A percentile compares a stretch with the other conserved stretches of the same genome.
These are phyloP conservation scores for Orthonyx spaldingii DNA, from an alignment of 2,113 vertebrate genomes.

Conservation along the genomic window DNA sequence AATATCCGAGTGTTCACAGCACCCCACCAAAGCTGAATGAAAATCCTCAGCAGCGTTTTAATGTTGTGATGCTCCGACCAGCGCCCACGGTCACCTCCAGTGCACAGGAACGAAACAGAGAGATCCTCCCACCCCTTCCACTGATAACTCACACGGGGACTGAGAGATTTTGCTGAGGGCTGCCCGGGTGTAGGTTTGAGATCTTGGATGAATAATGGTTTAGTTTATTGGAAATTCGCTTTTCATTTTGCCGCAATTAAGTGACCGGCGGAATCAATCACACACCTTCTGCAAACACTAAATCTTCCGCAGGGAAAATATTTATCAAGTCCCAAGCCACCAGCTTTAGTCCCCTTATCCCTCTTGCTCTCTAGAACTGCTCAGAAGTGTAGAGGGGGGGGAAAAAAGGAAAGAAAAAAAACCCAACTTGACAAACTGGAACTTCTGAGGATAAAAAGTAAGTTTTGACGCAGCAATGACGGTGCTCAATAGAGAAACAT, in stretches of 20 bases:
- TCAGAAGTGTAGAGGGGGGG: accelerated
- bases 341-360: slow-evolving; percentile 12
- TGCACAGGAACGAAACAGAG: background rate
- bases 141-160: background rate
- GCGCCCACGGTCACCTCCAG: accelerated
- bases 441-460: background rate
- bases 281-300: slow-evolving; percentile 65
- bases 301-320: slow-evolving; percentile 73
- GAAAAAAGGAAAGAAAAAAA: accelerated
- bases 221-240: slow-evolving; percentile 73
- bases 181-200: slow-evolving; percentile 31
- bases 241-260: slow-evolving; percentile 79
- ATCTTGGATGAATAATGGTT: slow-evolving; percentile 65
- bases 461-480: background rate
- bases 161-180: slow-evolving; percentile 37
- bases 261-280: slow-evolving; percentile 73
- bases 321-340: slow-evolving; percentile 68
- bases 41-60: background rate
- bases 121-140: background rate
- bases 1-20: background rate
- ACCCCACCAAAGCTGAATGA: background rate
- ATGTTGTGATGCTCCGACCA: background rate
- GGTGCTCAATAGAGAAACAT: background rate
- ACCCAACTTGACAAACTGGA: background rate
- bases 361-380: background rate